Conservation (phyloP, 2,888 invertebrate species). For the Dasypolia templi region DNA sequence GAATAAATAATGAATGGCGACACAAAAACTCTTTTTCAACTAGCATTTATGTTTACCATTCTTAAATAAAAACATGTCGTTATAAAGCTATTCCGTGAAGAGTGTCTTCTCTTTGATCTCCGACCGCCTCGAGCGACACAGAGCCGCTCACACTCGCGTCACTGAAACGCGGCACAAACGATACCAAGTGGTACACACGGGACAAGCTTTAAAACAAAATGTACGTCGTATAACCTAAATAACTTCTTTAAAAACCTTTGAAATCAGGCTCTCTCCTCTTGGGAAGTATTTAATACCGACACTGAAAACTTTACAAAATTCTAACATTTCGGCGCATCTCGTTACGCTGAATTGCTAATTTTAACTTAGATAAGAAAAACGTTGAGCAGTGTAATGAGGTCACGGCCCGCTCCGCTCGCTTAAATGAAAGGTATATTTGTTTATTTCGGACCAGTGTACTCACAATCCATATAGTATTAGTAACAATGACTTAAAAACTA, state of each 20-base stretch:
- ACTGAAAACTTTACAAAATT: not conserved
- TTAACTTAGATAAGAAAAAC: slow-evolving; percentile 18
- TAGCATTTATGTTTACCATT: not conserved
- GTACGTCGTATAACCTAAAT: not conserved
- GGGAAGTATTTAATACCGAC: not conserved
- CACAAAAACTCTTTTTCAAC: not conserved
- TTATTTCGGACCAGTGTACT: no score
- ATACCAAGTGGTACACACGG: not conserved
- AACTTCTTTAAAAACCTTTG: not conserved
- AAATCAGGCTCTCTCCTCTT: not conserved
- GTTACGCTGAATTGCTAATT: slow-evolving; percentile 9
- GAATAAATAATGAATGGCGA: no score
- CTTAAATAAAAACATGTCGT: slow-evolving; percentile 13
- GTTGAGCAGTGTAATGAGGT: slow-evolving; percentile 2
- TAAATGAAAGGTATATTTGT: no score
- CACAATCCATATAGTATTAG: no score
- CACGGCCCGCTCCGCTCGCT: not conserved
- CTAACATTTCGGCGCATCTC: not conserved
- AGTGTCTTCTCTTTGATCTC: slow-evolving; percentile 57
- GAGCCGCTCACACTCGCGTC: not conserved
- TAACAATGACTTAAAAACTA: no score
- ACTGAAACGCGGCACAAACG: not conserved
- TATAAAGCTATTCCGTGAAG: slow-evolving; percentile 43
- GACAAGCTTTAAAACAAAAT: not conserved
- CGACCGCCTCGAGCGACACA: slow-evolving; percentile 32